A percentile compares a stretch with the other conserved stretches of the same genome.
These are phyloP conservation scores for Drosophila putrida DNA, from an alignment of 2,888 invertebrate genomes.

Conservation along the genomic window DNA sequence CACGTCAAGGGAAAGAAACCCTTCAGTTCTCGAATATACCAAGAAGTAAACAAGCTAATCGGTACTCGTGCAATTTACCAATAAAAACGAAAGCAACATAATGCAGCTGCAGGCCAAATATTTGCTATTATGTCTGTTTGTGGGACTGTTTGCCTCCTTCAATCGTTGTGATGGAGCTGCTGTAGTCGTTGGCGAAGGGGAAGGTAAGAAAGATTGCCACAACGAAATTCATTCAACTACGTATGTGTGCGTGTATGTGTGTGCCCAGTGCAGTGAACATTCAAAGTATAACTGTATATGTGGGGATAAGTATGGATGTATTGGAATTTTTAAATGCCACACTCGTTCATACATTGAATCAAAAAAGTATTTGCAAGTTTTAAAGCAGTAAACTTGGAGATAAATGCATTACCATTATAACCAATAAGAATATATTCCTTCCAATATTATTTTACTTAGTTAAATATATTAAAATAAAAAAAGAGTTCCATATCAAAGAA, in stretches of 20 bases:
- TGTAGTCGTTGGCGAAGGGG: conserved; percentile 26
- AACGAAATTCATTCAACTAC: conserved; percentile 42
- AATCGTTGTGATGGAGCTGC: conserved; percentile 57
- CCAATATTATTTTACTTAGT: too few relatives aligned
- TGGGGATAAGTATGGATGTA: conserved; percentile 13
- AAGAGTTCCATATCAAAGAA: too few relatives aligned
- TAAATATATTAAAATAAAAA: too few relatives aligned
- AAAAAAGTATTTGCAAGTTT: too few relatives aligned
- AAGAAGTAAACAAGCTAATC: conserved; percentile 47
- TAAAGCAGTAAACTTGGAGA: too few relatives aligned
- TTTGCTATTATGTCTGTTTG: conserved; percentile 76
- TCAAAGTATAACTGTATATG: conserved; percentile 28
- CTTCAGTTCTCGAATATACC: conserved; percentile 39
- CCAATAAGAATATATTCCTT: too few relatives aligned
- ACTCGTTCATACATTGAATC: conserved; percentile 1
- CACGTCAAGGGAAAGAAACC: conserved; percentile 40
- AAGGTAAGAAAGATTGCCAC: conserved; percentile 59
- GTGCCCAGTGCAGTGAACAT: conserved; percentile 29
- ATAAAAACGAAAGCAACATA: conserved; percentile 36
- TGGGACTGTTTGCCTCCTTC: conserved; percentile 71
- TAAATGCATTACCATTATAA: too few relatives aligned
- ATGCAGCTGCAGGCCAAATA: conserved; percentile 78
- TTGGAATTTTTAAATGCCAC: conserved; percentile 61
- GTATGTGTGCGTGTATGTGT: conserved; percentile 9
- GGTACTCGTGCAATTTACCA: conserved; percentile 39